Base-by-base conservation (phyloP, 2,888 invertebrate species). In the Troides oblongomaculatus region DNA sequence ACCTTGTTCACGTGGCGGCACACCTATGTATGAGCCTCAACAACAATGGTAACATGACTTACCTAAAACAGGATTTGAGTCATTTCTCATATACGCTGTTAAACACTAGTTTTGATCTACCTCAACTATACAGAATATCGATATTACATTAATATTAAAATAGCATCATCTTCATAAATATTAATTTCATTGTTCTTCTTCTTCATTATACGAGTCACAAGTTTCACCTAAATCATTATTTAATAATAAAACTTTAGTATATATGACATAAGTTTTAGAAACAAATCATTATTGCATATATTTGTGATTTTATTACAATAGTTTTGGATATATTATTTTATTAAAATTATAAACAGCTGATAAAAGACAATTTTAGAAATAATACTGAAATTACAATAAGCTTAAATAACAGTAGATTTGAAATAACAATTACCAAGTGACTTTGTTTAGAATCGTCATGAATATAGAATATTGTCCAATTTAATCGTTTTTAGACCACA, bases 1-100 rank as follows among this genome's bases (percentile, higher is more conserved):
- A 66, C 70, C 70, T 66, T 66, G 70, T 70, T 64, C 70, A 63
- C 66, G 66, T 63, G 63, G 63, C 64, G 61, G 59, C 67, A 43
- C 70, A 60, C 70, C 70, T 64, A 50, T 53, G 56, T 50, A 18
- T 50, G 50, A 50, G 56, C 50, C 64, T 60, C 63, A 18, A 36
- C 43, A 21, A 70, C 70, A 70, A 70, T 70, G 60, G 63, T 36
- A 63, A 53, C 59, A 61, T 61, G 58, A 57, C 59, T 63, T 43
- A 53, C 50, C 63, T 57, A 59, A 63, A 66, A 66, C 66, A 66
- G 53, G 53, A 50, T 66, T 70, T 66, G 50, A 68, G 12, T 63
- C 59, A 63, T 36, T 62, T 57, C 50, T 59, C 57, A 23, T 17
- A 66, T 23, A 8, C 57, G 7, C 21, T 57, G 50, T 50, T 50